These are phyloP conservation scores for Hippocampus guttulatus DNA, from an alignment of 2,113 vertebrate genomes.

Conservation along the genomic window DNA sequence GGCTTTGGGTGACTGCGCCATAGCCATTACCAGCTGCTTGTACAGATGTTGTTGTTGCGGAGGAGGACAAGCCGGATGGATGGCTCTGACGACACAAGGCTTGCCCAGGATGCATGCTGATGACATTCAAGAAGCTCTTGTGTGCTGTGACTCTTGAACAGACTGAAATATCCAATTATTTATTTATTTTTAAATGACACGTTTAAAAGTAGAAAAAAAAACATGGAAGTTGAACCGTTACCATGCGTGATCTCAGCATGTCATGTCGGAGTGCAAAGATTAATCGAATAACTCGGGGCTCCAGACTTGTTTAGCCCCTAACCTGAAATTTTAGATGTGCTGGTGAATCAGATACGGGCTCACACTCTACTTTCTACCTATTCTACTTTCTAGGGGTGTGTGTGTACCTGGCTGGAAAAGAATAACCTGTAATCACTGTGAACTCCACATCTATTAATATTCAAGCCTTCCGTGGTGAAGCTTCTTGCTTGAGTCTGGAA, in stretches of 20 bases:
- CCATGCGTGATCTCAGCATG: background rate
- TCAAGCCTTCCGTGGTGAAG: conserved; percentile 13
- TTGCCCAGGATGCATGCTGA: background rate
- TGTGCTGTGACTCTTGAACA: background rate
- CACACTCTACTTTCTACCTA: background rate
- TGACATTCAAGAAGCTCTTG: background rate
- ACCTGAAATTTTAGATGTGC: too few relatives aligned
- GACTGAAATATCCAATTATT: background rate
- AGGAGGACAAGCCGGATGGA: conserved; percentile 16
- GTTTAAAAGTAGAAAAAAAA: background rate
- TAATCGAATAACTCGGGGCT: background rate
- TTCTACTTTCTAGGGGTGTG: background rate
- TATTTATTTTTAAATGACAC: background rate
- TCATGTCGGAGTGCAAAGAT: background rate
- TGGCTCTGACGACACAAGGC: background rate
- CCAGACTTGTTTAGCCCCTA: too few relatives aligned
- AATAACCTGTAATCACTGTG: conserved; percentile 10
- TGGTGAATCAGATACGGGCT: too few relatives aligned
- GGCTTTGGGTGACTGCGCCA: conserved; percentile 5
- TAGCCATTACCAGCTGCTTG: conserved; percentile 25
- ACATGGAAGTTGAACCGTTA: background rate
- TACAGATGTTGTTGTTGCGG: conserved; percentile 41
- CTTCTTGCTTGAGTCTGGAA: background rate
- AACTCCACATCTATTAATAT: background rate
- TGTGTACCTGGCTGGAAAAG: background rate